Conservation (phyloP, 2,888 invertebrate genomes). For the Diplazon laetatorius region DNA sequence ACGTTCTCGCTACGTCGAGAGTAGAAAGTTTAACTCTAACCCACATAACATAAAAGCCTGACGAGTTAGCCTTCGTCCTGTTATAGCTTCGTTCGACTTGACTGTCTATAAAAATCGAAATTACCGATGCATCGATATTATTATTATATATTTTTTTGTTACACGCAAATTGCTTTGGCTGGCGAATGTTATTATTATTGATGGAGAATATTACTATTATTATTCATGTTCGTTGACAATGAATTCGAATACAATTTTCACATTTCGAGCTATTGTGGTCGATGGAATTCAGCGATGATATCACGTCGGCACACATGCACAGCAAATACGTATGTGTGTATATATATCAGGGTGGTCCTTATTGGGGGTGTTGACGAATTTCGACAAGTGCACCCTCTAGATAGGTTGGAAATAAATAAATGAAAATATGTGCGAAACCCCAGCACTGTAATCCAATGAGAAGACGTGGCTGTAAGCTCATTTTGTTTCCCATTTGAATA, state of each 20-base stretch:
- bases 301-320: constrained; percentile 68
- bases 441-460: too few relatives aligned
- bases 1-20: neutral
- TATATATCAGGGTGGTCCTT: too few relatives aligned
- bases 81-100: neutral
- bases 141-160: too few relatives aligned
- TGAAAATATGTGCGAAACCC: too few relatives aligned
- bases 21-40: constrained; percentile 49
- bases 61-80: neutral
- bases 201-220: constrained; percentile 2
- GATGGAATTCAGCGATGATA: constrained; percentile 77
- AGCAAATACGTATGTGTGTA: neutral
- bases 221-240: constrained; percentile 40
- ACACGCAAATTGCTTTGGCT: neutral
- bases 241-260: constrained; percentile 49
- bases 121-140: constrained; percentile 14
- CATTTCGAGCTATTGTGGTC: constrained; percentile 48
- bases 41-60: constrained; percentile 29
- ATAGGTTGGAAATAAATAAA: too few relatives aligned
- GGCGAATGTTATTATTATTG: too few relatives aligned
- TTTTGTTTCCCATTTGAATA: too few relatives aligned
- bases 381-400: too few relatives aligned
- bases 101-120: neutral
- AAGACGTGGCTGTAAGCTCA: too few relatives aligned
- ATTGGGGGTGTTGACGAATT: too few relatives aligned